Conservation (phyloP, 1,140 invertebrate species). For the Atta colombica region DNA sequence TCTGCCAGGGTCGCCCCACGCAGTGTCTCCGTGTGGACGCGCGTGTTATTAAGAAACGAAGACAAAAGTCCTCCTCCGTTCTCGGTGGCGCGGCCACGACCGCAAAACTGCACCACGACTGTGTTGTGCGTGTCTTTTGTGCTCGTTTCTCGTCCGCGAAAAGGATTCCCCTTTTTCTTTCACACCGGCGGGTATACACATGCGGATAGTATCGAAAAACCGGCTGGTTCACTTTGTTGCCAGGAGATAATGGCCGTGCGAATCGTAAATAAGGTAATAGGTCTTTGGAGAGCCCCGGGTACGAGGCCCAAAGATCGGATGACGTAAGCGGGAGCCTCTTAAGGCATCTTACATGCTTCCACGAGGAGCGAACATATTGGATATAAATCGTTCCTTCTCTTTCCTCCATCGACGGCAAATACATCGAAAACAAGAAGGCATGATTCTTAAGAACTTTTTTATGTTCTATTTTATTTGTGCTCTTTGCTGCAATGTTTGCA, state of each 20-base stretch:
- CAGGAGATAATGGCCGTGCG: slow-evolving; percentile 77
- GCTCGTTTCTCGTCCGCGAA: slow-evolving; percentile 73
- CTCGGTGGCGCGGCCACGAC: slow-evolving; percentile 56
- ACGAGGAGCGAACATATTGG: slow-evolving; percentile 39
- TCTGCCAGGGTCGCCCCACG: slow-evolving; percentile 29
- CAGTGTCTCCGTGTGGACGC: slow-evolving; percentile 46
- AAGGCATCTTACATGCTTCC: slow-evolving; percentile 59
- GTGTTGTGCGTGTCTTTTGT: slow-evolving; percentile 70
- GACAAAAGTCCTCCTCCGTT: slow-evolving; percentile 72
- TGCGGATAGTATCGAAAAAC: slow-evolving; percentile 76
- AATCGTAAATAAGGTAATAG: slow-evolving; percentile 80
- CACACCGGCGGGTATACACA: slow-evolving; percentile 62
- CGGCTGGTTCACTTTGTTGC: slow-evolving; percentile 79
- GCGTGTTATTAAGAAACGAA: slow-evolving; percentile 73
- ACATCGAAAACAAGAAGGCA: slow-evolving; percentile 39
- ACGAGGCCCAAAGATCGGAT: slow-evolving; percentile 71
- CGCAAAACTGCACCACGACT: slow-evolving; percentile 51
- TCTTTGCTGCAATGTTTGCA: neutral
- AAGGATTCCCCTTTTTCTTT: slow-evolving; percentile 67
- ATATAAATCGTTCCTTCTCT: slow-evolving; percentile 23
- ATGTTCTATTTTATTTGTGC: neutral
- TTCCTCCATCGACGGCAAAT: neutral
- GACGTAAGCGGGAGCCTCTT: slow-evolving; percentile 75
- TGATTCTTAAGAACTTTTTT: neutral
- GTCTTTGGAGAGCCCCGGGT: slow-evolving; percentile 70